Evolutionary conservation across 2,888 invertebrate species (phyloP).

Genomic region (Andrena dorsata): DNA sequence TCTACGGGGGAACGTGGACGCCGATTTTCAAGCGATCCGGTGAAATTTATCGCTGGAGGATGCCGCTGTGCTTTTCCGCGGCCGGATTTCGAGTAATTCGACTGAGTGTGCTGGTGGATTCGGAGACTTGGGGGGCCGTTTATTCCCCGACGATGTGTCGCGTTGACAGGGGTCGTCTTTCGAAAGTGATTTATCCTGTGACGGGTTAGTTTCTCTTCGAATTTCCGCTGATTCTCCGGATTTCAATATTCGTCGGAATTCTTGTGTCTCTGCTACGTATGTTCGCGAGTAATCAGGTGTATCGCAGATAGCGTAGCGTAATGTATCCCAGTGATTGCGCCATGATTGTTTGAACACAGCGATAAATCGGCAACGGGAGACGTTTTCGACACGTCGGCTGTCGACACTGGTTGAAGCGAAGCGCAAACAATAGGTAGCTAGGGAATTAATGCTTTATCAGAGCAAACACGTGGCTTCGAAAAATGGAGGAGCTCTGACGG

Average conservation of each 20-base stretch:
- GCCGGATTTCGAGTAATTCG: too few species aligned
- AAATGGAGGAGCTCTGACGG: not conserved
- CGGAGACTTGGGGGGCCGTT: too few species aligned
- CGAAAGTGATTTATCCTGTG: too few species aligned
- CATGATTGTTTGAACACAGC: slow-evolving; percentile 35
- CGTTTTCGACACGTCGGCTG: slow-evolving; percentile 33
- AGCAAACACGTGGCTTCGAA: not conserved
- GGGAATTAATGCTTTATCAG: slow-evolving; percentile 37
- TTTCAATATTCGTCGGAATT: too few species aligned
- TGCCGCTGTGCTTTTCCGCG: too few species aligned
- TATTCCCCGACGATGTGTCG: too few species aligned
- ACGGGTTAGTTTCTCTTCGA: too few species aligned
- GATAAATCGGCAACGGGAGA: slow-evolving; percentile 34
- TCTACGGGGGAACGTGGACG: not conserved
- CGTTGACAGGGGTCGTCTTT: too few species aligned
- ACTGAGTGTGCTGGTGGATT: too few species aligned
- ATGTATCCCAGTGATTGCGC: not conserved
- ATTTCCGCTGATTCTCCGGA: too few species aligned
- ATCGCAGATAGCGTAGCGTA: not conserved
- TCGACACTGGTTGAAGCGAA: slow-evolving; percentile 9
- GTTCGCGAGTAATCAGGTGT: not conserved
- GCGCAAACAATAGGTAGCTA: slow-evolving; percentile 26
- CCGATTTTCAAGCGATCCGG: not conserved
- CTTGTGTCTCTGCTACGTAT: too few species aligned
- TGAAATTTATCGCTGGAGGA: too few species aligned